Evolutionary conservation across 2,888 invertebrate species (phyloP).

Genomic region (Nomada hirtipes): DNA sequence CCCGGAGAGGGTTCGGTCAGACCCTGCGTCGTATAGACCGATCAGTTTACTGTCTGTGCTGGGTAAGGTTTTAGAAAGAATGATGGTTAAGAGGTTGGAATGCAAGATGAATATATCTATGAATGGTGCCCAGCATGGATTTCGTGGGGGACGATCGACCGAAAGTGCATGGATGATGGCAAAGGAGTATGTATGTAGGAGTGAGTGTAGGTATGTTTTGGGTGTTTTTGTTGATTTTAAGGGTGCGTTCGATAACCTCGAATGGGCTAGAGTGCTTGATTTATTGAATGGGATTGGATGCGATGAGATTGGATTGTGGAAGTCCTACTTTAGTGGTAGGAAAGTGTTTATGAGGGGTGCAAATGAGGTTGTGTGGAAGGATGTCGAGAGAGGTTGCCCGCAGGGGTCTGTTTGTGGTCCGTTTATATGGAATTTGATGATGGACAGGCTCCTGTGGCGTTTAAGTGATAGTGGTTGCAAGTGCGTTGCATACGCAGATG

Average conservation of each 20-base stretch:
- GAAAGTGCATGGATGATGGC: too few relatives aligned
- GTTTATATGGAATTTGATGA: neutral
- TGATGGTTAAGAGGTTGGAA: slow-evolving; percentile 10
- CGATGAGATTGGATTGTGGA: slow-evolving; percentile 12
- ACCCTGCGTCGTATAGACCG: neutral
- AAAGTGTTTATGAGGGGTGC: neutral
- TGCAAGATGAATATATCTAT: neutral
- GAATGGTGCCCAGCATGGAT: slow-evolving; percentile 15
- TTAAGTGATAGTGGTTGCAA: too few relatives aligned
- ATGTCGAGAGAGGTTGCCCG: neutral
- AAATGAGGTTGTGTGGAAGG: neutral
- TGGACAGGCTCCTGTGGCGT: neutral
- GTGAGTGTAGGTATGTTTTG: too few relatives aligned
- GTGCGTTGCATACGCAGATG: neutral
- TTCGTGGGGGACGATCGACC: slow-evolving; percentile 8
- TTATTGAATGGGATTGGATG: slow-evolving; percentile 7
- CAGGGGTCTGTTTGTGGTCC: neutral
- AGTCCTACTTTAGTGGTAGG: neutral
- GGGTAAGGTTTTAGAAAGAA: neutral
- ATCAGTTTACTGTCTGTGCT: neutral
- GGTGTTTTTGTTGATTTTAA: neutral
- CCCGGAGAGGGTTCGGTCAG: neutral
- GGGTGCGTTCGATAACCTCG: slow-evolving; percentile 14
- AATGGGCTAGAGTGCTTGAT: slow-evolving; percentile 9
- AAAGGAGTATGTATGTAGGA: too few relatives aligned